Evolutionary conservation across 2,888 invertebrate species (phyloP), one percentile per base, ranked within the genome.

Genomic region (Aplocera efformata): DNA sequence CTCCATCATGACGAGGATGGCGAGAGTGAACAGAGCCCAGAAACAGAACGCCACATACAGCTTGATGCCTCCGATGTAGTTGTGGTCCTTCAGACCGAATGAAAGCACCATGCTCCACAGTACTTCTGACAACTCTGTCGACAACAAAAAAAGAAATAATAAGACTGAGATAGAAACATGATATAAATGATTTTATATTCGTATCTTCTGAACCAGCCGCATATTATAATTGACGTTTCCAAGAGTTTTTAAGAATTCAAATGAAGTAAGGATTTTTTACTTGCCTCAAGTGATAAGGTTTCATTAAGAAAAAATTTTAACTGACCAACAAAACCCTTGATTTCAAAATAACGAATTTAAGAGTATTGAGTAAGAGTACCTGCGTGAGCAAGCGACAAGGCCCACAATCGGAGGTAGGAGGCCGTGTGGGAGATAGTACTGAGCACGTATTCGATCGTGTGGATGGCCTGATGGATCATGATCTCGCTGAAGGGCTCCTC

Each of bases 1-100:
- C 89, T 99, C 99, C 97, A 99, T 99, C 67, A 99, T 91, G 52
- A 99, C 96, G 46, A 99, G 91, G 75, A 99, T 98, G 63, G 95
- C 95, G 28, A 99, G 90, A 0, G 99, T 99, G 53, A 99, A 92
- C 20, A 91, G 88, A 32, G 96, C 93, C 97, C 99, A 99, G 67
- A 94, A 92, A 41, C 92, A 93, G 88, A 99, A 99, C 25, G 97
- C 90, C 10, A 93, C 79, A 88, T 93, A 97, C 32, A 98, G 81
- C 44, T 93, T 84, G 37, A 96, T 86, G 30, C 92, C 92, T 33
- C 96, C 96, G 9, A 90, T 68, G 90, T 94, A 95, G 39, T 90
- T 89, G 40, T 91, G 83, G 63, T 90, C 89, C 31, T 89, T 89
- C 41, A 99, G 90, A 3, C 95, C 96, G 54, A 89, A 89, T 7